These are phyloP conservation scores for Lacanobia wlatinum DNA, from an alignment of 2,888 invertebrate genomes.

Conservation along the genomic window DNA sequence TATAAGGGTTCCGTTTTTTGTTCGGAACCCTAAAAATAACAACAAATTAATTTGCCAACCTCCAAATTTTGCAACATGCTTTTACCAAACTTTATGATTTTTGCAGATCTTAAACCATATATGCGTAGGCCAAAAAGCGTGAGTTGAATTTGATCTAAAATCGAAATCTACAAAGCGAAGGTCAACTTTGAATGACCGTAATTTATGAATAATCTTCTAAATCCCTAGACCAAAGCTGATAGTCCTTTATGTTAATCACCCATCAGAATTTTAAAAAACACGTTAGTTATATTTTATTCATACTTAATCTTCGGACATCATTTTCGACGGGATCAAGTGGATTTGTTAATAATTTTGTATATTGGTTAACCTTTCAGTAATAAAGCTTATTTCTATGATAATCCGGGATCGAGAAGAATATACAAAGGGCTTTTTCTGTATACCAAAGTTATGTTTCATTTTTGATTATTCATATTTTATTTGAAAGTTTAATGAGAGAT, in stretches of 20 bases:
- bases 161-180: constrained; percentile 5
- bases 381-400: constrained; percentile 29
- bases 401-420: constrained; percentile 15
- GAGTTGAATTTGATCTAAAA: not conserved
- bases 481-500: constrained; percentile 2
- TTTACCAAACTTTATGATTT: not conserved
- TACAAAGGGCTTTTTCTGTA: constrained; percentile 2
- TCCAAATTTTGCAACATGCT: no score
- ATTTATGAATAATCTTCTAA: constrained; percentile 34
- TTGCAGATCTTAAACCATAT: not conserved
- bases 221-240: constrained; percentile 16
- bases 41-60: no score
- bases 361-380: constrained; percentile 21
- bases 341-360: constrained; percentile 25
- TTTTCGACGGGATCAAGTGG: constrained; percentile 29
- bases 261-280: constrained; percentile 51
- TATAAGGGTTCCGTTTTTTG: no score
- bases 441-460: constrained; percentile 15
- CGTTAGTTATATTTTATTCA: constrained; percentile 49
- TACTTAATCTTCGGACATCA: constrained; percentile 30
- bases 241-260: constrained; percentile 46
- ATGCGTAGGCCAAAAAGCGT: not conserved
- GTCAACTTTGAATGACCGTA: constrained; percentile 20
- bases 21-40: no score
- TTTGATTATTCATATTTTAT: constrained; percentile 37